Evolutionary conservation across 2,113 vertebrate species (phyloP).

Genomic region (Hydrochoerus hydrochaeris): DNA sequence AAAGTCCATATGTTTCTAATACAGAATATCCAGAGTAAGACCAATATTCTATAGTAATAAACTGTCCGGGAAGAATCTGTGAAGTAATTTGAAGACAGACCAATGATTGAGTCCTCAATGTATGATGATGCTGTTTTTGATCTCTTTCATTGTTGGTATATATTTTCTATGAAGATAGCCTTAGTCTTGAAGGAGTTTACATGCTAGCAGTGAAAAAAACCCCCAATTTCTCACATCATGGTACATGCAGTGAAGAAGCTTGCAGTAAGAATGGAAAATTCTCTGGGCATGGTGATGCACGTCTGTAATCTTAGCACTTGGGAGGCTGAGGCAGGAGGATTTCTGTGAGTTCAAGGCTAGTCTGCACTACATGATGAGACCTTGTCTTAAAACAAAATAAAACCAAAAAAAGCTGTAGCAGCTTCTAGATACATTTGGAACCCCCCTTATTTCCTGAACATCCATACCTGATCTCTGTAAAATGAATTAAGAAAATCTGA

Average conservation of each 20-base stretch:
- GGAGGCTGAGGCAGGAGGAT: background rate
- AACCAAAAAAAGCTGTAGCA: background rate
- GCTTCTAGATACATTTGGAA: background rate
- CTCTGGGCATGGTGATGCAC: background rate
- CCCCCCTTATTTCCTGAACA: background rate
- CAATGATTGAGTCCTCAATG: background rate
- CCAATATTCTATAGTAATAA: background rate
- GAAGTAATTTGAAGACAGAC: background rate
- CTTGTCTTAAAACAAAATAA: too few relatives aligned
- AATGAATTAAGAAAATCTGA: constrained; percentile 39
- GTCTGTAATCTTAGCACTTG: background rate
- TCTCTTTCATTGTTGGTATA: background rate
- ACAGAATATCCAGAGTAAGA: background rate
- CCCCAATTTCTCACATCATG: background rate
- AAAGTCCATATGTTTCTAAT: constrained; percentile 16
- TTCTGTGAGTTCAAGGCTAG: background rate
- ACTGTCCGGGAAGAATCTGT: background rate
- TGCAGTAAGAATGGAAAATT: background rate
- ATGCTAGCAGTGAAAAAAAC: background rate
- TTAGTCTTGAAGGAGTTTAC: background rate
- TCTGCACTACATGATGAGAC: background rate
- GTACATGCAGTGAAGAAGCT: background rate
- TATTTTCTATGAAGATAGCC: background rate
- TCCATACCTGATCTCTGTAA: background rate
- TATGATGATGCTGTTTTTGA: background rate